Evolutionary conservation across 2,113 vertebrate genomes (phyloP).

Genomic region (Syrrhaptes paradoxus): DNA sequence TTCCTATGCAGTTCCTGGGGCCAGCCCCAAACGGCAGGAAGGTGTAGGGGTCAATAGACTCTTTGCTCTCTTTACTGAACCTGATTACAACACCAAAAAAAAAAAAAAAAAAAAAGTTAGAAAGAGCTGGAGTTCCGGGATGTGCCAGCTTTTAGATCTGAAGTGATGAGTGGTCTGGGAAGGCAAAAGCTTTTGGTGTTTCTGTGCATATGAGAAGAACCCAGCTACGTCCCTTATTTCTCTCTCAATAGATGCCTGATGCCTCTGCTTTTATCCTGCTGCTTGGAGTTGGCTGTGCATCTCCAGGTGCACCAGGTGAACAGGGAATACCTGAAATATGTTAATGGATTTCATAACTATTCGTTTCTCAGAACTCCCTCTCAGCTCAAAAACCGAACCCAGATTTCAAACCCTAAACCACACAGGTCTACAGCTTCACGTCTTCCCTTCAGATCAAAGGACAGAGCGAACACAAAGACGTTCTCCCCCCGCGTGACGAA

Average conservation of each 20-base stretch:
- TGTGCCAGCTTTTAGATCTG: not conserved
- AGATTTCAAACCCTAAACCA: conserved; percentile 43
- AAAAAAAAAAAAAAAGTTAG: not conserved
- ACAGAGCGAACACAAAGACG: not conserved
- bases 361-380: conserved; percentile 12
- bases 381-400: conserved; percentile 24
- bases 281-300: not conserved
- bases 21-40: conserved; percentile 84
- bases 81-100: conserved; percentile 32
- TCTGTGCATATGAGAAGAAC: not conserved
- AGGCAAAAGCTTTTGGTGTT: not conserved
- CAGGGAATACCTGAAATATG: not conserved
- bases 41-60: conserved; percentile 67
- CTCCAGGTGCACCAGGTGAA: not conserved
- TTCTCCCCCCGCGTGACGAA: conserved; percentile 12
- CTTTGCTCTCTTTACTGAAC: conserved; percentile 79
- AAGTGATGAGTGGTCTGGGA: not conserved
- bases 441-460: conserved; percentile 39
- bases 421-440: not conserved
- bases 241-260: not conserved
- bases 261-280: not conserved
- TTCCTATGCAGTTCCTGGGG: conserved; percentile 84
- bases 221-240: not conserved
- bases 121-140: not conserved
- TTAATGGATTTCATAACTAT: not conserved